Percentiles rank a stretch among this genome's conserved stretches.
Conservation (phyloP, 2,888 invertebrate species). For the Smittia aterrima region DNA sequence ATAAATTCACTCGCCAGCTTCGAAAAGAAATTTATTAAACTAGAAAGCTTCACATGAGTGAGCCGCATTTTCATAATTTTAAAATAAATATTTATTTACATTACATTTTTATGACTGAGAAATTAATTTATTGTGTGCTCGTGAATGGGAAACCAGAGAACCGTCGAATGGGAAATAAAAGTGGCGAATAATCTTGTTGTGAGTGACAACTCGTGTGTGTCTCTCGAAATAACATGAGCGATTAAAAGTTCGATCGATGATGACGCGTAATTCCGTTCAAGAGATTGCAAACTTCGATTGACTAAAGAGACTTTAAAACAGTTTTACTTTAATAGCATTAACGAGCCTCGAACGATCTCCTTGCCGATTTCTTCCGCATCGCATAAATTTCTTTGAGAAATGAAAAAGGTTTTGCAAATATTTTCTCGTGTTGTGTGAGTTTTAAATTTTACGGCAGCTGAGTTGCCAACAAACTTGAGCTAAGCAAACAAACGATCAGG, state of each 20-base stretch:
- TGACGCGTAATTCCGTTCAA: too few relatives aligned
- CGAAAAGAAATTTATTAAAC: not conserved
- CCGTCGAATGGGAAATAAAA: too few relatives aligned
- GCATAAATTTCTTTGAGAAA: not conserved
- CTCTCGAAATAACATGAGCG: too few relatives aligned
- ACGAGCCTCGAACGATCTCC: not conserved
- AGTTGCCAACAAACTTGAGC: not conserved
- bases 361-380: slow-evolving; percentile 2
- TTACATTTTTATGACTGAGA: not conserved
- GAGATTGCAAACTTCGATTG: too few relatives aligned
- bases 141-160: not conserved
- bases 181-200: too few relatives aligned
- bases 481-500: slow-evolving; percentile 7
- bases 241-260: too few relatives aligned
- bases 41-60: not conserved
- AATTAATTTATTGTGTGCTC: slow-evolving; percentile 31
- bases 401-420: not conserved
- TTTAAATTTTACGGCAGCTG: not conserved
- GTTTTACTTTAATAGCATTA: too few relatives aligned
- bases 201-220: too few relatives aligned
- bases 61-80: slow-evolving; percentile 22
- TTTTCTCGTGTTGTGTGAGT: slow-evolving; percentile 7
- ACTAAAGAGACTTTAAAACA: too few relatives aligned
- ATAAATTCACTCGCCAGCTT: not conserved
- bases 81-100: slow-evolving; percentile 31